Base-by-base conservation (phyloP, 23 tunicate species). In the Halocynthia aurantium region DNA sequence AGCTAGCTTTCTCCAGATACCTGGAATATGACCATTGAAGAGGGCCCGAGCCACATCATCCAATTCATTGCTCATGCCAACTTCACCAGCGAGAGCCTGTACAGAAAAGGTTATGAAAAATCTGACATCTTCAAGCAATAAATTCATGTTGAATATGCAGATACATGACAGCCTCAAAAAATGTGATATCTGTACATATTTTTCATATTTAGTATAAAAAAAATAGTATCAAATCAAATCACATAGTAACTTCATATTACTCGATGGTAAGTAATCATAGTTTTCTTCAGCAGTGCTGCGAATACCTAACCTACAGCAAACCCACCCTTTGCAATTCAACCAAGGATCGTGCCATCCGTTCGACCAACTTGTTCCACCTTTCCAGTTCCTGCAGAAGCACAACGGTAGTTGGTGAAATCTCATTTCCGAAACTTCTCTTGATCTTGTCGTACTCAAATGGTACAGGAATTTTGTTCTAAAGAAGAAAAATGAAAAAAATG, bases 1-100 rank as follows among this genome's bases (percentile, higher is more conserved):
- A 52, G 99, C 99, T 44, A 96, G 72, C 61, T 85, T 92, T 49
- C 96, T 75, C 99, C 99, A 96, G 9, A 96, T 96, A 5, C 76
- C 40, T 7, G 99, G 99, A 17, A 96, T 96, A 77, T 89, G 96
- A 63, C 99, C 99, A 55, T 96, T 96, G 84, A 90, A 96, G 6
- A 96, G 61, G 10, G 99, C 88, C 50, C 87, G 55, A 8, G 99
- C 99, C 7, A 96, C 78, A 6, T 96, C 99, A 73, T 96, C 99
- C 40, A 96, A 77, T 67, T 96, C 99, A 71, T 96, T 96, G 62
- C 96, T 89, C 99, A 96, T 96, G 53, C 99, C 99, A 11, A 96
- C 99, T 81, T 96, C 99, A 70, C 99, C 99, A 67, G 84, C 87
- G 5, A 93, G 58, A 0, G 94, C 94, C 94, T 93, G 62, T 40